These are phyloP conservation scores for Philopedon plagiatum DNA, from an alignment of 2,888 invertebrate genomes.

Conservation along the genomic window DNA sequence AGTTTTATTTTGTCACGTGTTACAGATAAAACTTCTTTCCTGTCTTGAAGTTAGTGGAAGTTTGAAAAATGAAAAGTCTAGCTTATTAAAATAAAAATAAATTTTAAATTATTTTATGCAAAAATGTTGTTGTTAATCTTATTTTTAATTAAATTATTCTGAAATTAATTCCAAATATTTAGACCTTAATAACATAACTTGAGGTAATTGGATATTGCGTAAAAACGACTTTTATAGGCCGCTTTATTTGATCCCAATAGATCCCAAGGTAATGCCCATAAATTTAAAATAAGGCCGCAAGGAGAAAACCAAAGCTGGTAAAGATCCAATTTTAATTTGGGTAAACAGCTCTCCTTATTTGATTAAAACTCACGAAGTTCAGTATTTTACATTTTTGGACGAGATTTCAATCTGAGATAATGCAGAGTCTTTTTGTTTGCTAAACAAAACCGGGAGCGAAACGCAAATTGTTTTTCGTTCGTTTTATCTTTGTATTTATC, in stretches of 20 bases:
- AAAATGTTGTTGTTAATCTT: too few relatives aligned
- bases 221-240: neutral
- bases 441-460: neutral
- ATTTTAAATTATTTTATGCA: too few relatives aligned
- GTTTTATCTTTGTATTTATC: constrained; percentile 8
- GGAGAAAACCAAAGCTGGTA: neutral
- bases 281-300: neutral
- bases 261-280: neutral
- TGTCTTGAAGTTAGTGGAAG: too few relatives aligned
- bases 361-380: constrained; percentile 7
- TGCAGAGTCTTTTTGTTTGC: constrained; percentile 11
- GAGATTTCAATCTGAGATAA: constrained; percentile 13
- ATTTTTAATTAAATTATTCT: too few relatives aligned
- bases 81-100: too few relatives aligned
- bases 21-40: too few relatives aligned
- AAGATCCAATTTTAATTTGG: constrained; percentile 5
- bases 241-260: neutral
- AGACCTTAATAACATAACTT: too few relatives aligned
- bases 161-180: too few relatives aligned
- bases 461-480: constrained; percentile 10
- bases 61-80: too few relatives aligned
- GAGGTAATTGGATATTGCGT: too few relatives aligned
- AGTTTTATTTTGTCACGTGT: too few relatives aligned
- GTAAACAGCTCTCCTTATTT: constrained; percentile 11
- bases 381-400: constrained; percentile 5